phyloP scores from a whole-genome alignment of 2,888 invertebrate species.

The Euphydryas editha region DNA sequence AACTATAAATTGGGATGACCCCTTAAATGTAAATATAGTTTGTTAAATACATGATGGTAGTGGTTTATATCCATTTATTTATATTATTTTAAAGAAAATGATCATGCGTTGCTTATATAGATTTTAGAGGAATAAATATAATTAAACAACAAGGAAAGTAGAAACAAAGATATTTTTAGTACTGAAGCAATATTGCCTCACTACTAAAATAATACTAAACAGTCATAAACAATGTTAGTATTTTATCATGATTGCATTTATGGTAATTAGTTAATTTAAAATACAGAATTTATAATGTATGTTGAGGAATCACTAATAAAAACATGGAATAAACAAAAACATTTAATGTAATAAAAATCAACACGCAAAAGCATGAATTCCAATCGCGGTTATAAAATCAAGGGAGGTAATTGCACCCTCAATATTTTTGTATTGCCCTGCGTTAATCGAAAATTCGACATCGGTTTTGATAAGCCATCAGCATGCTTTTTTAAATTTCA shows the following conservation, averaged over 20 bases:
- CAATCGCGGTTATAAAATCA: slow-evolving; percentile 54
- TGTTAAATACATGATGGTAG: too few species aligned
- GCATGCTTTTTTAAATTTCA: background rate
- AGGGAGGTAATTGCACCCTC: slow-evolving; percentile 54
- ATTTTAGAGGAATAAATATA: too few species aligned
- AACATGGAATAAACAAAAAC: slow-evolving; percentile 39
- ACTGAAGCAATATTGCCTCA: background rate
- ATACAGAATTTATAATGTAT: slow-evolving; percentile 26
- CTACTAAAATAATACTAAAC: background rate
- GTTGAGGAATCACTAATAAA: slow-evolving; percentile 16
- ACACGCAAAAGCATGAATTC: slow-evolving; percentile 59
- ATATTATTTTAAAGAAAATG: too few species aligned
- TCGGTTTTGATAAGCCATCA: slow-evolving; percentile 10
- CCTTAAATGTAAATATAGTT: too few species aligned
- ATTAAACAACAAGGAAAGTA: too few species aligned
- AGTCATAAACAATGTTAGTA: background rate
- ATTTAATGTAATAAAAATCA: slow-evolving; percentile 58
- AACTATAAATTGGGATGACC: too few species aligned
- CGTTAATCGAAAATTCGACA: background rate
- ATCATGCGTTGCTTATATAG: too few species aligned
- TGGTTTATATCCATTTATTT: too few species aligned
- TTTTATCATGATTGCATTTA: slow-evolving; percentile 12
- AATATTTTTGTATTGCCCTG: slow-evolving; percentile 39
- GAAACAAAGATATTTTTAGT: background rate
- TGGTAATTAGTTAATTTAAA: slow-evolving; percentile 27